phyloP scores from a whole-genome alignment of 2,888 invertebrate species.

The Zonitis immaculata region DNA sequence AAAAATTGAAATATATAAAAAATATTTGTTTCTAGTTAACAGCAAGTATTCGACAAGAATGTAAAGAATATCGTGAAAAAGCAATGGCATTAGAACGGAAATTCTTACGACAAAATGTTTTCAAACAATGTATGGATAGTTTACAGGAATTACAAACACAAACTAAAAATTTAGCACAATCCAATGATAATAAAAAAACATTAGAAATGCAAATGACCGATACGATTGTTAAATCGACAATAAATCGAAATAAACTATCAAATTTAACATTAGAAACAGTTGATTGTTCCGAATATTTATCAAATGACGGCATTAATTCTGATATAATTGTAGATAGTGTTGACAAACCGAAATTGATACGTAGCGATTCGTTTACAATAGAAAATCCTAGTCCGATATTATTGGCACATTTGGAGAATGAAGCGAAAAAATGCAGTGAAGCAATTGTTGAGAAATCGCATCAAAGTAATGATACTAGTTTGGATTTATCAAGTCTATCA shows the following conservation, averaged over 20 bases:
- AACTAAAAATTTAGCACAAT: conserved; percentile 18
- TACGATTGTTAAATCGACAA: conserved; percentile 2
- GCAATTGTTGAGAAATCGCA: neutral
- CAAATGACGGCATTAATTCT: conserved; percentile 24
- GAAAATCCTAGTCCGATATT: conserved; percentile 73
- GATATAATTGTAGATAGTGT: conserved; percentile 9
- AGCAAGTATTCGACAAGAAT: conserved; percentile 58
- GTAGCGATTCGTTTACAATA: conserved; percentile 75
- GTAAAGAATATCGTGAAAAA: conserved; percentile 62
- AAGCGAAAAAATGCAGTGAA: conserved; percentile 12
- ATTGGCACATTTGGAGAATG: conserved; percentile 57
- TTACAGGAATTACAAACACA: conserved; percentile 22
- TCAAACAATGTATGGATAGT: conserved; percentile 37
- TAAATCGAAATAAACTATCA: conserved; percentile 10
- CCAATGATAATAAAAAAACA: too few relatives aligned
- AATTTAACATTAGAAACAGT: conserved; percentile 36
- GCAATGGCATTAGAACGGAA: conserved; percentile 63
- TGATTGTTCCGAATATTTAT: conserved; percentile 35
- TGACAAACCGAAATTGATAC: conserved; percentile 51
- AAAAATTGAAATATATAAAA: too few relatives aligned
- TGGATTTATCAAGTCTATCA: conserved; percentile 26
- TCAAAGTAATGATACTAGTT: conserved; percentile 13
- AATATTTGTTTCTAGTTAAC: conserved; percentile 58
- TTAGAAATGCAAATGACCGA: conserved; percentile 18
- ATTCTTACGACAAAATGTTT: conserved; percentile 49